Evolutionary conservation across 2,113 vertebrate species (phyloP).

Genomic region (Cepphus grylle): DNA sequence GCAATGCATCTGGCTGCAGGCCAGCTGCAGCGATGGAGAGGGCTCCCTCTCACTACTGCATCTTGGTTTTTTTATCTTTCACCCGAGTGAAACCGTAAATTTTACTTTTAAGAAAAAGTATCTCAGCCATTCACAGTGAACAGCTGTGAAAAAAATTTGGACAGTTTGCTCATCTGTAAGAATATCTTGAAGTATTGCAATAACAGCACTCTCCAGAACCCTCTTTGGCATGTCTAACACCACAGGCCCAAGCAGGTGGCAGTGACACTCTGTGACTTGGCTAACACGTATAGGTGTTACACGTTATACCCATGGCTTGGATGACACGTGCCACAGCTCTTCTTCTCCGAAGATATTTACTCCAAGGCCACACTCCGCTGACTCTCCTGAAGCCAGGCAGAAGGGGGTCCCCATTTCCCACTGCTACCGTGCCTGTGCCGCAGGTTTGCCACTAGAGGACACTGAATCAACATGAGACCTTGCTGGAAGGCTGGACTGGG

Average conservation of each 20-base stretch:
- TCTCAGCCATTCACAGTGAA: background rate
- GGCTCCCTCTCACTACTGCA: background rate
- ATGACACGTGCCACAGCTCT: background rate
- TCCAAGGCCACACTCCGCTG: background rate
- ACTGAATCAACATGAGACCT: slow-evolving; percentile 50
- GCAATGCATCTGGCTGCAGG: background rate
- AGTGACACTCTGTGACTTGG: background rate
- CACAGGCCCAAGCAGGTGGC: background rate
- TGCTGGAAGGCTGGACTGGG: background rate
- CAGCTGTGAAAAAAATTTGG: background rate
- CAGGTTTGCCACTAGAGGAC: slow-evolving; percentile 67
- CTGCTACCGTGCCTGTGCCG: background rate
- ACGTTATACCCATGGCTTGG: background rate
- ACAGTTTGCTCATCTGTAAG: background rate
- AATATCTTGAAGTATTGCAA: background rate
- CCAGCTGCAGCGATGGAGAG: background rate
- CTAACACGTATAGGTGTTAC: background rate
- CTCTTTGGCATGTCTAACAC: background rate
- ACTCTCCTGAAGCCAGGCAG: background rate
- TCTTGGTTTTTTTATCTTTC: background rate
- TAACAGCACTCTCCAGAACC: background rate
- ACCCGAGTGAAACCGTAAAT: background rate
- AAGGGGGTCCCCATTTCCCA: background rate
- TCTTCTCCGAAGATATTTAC: background rate
- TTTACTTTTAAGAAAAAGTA: background rate